Base-by-base conservation (phyloP, 23 tunicate genomes). In the Clavelina lepadiformis region DNA sequence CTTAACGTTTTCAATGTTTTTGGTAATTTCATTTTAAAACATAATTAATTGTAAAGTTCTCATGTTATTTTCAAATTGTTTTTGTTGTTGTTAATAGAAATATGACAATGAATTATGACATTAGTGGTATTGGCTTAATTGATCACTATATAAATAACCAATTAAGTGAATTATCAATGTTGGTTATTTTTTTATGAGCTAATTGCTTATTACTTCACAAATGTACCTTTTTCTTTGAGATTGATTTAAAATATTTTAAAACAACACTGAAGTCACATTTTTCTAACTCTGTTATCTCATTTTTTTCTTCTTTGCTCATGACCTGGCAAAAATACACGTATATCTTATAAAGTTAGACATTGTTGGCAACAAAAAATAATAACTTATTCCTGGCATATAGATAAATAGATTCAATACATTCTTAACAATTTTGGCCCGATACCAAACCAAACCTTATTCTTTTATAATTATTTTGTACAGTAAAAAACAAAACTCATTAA, bases 171-270 rank as follows among this genome's bases (percentile, higher is more conserved):
- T n/a, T n/a, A n/a, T n/a, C 67, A 13, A 34, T 73, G 81, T 63
- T 56, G 91, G 23, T 82, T 82, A 38, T 82, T 81, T 44, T 74
- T 68, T 32, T 82, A 74, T 5, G 82, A 65, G 6, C 91, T 66
- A 3, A 63, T 76, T 78, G 71, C 79, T 56, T 80, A n/a, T n/a
- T n/a, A n/a, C n/a, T n/a, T n/a, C n/a, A n/a, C n/a, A n/a, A n/a
- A n/a, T n/a, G n/a, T n/a, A n/a, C n/a, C n/a, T n/a, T 62, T 51
- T 69, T 73, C 45, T 86, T 80, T 0, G 63, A 21, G 35, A 78
- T 71, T 46, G 32, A 20, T 58, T 78, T 56, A 54, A 86, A 86
- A 31, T 86, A 58, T 1, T 79, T 63, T 21, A 30, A 20, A 0
- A 79, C 86, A 2, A 60, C 80, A 0, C 19, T 61, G 74, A 86